A percentile compares a stretch with the other conserved stretches of the same genome.
Conservation (phyloP, 2,888 invertebrate species). For the Unio delphinus region DNA sequence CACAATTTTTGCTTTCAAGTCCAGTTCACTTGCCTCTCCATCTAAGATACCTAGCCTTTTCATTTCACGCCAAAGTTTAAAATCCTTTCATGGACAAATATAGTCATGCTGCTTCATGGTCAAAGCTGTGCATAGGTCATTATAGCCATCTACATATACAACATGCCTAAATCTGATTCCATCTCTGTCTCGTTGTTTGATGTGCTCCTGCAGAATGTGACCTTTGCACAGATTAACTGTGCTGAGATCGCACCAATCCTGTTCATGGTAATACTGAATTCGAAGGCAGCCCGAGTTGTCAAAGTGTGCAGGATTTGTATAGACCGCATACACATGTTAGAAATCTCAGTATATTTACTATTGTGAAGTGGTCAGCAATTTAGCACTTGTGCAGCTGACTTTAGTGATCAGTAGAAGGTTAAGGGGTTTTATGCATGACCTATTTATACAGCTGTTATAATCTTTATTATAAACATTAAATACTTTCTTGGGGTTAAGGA, state of each 20-base stretch:
- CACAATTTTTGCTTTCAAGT: constrained; percentile 69
- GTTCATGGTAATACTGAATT: constrained; percentile 80
- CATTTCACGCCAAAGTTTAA: constrained; percentile 69
- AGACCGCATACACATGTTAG: constrained; percentile 72
- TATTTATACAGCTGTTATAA: too few species aligned
- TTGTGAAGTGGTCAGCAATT: too few species aligned
- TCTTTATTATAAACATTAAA: too few species aligned
- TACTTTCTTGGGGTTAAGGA: too few species aligned
- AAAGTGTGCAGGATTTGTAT: constrained; percentile 82
- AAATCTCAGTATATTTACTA: constrained; percentile 58
- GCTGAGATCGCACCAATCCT: constrained; percentile 81
- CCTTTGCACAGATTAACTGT: constrained; percentile 86
- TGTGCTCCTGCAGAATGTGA: constrained; percentile 79
- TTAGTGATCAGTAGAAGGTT: too few species aligned
- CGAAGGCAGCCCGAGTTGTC: constrained; percentile 70
- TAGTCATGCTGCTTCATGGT: constrained; percentile 77
- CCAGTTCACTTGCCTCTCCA: constrained; percentile 32
- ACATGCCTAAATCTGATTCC: constrained; percentile 71
- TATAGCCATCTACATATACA: constrained; percentile 82
- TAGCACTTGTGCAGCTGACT: too few species aligned
- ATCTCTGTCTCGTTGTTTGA: constrained; percentile 73
- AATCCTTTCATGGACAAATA: constrained; percentile 79
- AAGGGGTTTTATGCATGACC: too few species aligned
- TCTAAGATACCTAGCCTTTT: constrained; percentile 31
- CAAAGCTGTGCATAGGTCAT: constrained; percentile 84